Percentiles rank a stretch among this genome's conserved stretches.
These are phyloP conservation scores for Periophthalmus modestus DNA, from an alignment of 2,113 vertebrate species.

Conservation along the genomic window DNA sequence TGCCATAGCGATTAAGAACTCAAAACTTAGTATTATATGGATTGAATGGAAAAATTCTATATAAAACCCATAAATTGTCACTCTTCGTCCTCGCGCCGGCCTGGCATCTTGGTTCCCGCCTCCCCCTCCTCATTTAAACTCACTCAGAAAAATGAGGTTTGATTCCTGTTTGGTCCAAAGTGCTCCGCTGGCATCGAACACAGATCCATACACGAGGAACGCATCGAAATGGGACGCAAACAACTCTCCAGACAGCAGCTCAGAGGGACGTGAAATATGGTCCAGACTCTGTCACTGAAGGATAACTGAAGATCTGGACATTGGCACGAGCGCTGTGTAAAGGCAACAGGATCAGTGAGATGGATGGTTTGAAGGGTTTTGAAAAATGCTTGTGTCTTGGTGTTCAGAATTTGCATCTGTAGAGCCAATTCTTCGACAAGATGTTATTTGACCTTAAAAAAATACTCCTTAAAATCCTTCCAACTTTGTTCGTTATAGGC, in stretches of 20 bases:
- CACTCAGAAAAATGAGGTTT: constrained; percentile 68
- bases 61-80: no score
- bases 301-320: constrained; percentile 2
- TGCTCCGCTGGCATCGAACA: constrained; percentile 73
- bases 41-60: no score
- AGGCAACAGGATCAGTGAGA: no score
- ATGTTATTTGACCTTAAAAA: no score
- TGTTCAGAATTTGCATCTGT: no score
- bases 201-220: constrained; percentile 70
- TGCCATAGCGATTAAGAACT: no score
- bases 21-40: no score
- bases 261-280: constrained; percentile 64
- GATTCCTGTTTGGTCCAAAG: constrained; percentile 75
- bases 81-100: constrained; percentile 40
- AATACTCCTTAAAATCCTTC: no score
- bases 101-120: constrained; percentile 49
- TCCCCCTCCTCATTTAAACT: constrained; percentile 60
- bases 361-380: no score
- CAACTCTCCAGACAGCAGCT: constrained; percentile 66
- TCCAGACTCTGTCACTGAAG: constrained; percentile 41
- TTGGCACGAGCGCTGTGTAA: neutral
- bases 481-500: no score
- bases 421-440: no score
- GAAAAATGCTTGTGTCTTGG: no score
- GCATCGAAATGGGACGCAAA: constrained; percentile 75